Percentiles rank a stretch among this genome's conserved stretches.
Evolutionary conservation across 2,888 invertebrate genomes (phyloP).

Genomic region (Polylopha cassiicola): DNA sequence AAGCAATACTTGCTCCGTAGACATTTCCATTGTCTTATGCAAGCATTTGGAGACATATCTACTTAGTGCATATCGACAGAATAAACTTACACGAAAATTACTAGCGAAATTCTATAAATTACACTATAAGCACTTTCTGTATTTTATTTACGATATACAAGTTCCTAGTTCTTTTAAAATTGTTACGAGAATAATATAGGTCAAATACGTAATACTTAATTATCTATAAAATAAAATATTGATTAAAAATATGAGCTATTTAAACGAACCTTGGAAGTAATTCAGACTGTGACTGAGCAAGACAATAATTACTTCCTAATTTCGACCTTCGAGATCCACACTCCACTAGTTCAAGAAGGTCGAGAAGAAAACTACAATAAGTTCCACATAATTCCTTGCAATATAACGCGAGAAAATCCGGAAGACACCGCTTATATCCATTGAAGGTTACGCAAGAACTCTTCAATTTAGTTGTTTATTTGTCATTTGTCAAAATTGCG

Average conservation of each 20-base stretch:
- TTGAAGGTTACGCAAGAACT: constrained; percentile 17
- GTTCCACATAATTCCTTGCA: constrained; percentile 3
- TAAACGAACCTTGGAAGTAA: too few species aligned
- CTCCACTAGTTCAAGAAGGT: constrained; percentile 1
- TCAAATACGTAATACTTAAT: too few species aligned
- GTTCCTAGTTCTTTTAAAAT: too few species aligned
- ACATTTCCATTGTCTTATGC: constrained; percentile 20
- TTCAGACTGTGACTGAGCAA: too few species aligned
- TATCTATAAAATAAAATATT: too few species aligned
- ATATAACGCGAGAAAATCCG: constrained; percentile 18
- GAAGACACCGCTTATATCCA: constrained; percentile 17
- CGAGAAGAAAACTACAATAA: constrained; percentile 9
- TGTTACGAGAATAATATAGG: too few species aligned
- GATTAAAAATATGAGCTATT: too few species aligned
- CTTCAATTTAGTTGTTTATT: constrained; percentile 19
- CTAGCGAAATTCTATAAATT: too few species aligned
- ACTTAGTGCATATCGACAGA: too few species aligned
- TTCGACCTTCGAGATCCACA: constrained; percentile 6
- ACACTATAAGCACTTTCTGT: too few species aligned
- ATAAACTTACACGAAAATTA: constrained; percentile 4
- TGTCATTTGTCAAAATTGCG: constrained; percentile 15
- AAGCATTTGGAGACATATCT: too few species aligned
- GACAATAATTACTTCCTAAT: background rate
- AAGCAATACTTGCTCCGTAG: constrained; percentile 9
- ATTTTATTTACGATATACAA: too few species aligned